Evolutionary conservation across 2,888 invertebrate species (phyloP), one percentile per base, ranked within the genome.

Genomic region (Drosophila gaucha): DNA sequence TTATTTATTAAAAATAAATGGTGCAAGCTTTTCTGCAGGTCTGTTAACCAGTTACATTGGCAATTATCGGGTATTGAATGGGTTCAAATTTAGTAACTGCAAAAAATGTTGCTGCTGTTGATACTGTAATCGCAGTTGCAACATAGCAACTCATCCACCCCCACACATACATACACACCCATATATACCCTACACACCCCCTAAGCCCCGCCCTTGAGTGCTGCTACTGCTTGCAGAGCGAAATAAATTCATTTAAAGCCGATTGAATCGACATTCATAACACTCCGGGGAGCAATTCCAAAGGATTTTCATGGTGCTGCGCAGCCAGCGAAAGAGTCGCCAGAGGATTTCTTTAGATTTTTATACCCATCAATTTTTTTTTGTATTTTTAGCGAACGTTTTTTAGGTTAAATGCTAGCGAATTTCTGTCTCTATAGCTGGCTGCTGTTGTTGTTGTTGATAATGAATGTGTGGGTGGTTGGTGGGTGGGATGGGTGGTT

Each of bases 201-300:
- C 30, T 20, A 8, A 24, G 16, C 22, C n/a, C 26, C 18, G 31
- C 4, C 12, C 35, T 16, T 50, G 28, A 14, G 58, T n/a, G 39
- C 28, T 36, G 26, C 35, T 44, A 18, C 46, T 43, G 50, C n/a
- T 49, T 20, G 54, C 62, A 65, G 68, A 86, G 65, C 78, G 80
- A 79, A 88, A 90, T 90, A 90, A 90, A 90, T 90, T 89, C 82
- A 89, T 87, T 89, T 84, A 89, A 84, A 88, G 87, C 89, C 86
- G 88, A 89, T 90, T 90, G 89, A 78, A 84, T 79, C 88, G 89
- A 89, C 89, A 88, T 85, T 90, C 89, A 90, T 84, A 86, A 89
- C 84, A 89, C 90, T 89, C 90, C 82, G 72, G 90, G 90, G 90
- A 90, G 89, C 89, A 86, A 90, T 90, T 89, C 74, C 80, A 86